Evolutionary conservation across 2,888 invertebrate species (phyloP).

Genomic region (Himalopsyche tibetana): DNA sequence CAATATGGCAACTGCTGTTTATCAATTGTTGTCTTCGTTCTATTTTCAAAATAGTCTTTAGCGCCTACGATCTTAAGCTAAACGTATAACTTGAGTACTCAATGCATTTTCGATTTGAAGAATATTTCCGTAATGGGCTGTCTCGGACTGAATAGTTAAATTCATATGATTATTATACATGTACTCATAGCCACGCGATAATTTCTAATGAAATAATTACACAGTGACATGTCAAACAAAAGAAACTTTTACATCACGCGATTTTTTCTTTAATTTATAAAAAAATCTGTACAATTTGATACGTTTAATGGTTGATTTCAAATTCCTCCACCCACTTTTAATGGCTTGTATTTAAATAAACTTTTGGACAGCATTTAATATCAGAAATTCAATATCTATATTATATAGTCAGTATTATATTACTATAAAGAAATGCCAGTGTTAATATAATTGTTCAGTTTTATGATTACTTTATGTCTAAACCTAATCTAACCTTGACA

Average conservation of each 20-base stretch:
- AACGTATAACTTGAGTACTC: background rate
- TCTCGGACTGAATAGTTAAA: background rate
- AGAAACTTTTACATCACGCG: background rate
- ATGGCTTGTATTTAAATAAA: no score
- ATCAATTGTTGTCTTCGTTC: no score
- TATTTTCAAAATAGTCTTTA: no score
- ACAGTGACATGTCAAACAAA: conserved; percentile 10
- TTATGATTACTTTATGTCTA: no score
- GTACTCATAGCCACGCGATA: background rate
- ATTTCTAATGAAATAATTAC: conserved; percentile 19
- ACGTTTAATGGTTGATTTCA: background rate
- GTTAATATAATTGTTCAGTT: no score
- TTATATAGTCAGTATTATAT: no score
- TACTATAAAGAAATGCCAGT: no score
- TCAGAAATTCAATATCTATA: no score
- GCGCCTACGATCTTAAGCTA: background rate
- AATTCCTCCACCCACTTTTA: background rate
- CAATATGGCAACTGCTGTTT: no score
- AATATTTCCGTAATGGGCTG: background rate
- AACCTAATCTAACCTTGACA: no score
- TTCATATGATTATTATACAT: background rate
- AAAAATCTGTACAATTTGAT: background rate
- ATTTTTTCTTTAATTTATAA: background rate
- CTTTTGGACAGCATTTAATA: no score
- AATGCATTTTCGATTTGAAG: background rate